A percentile compares a stretch with the other conserved stretches of the same genome.
These are phyloP conservation scores for Drosophila neocordata DNA, from an alignment of 1,140 invertebrate genomes.

Conservation along the genomic window DNA sequence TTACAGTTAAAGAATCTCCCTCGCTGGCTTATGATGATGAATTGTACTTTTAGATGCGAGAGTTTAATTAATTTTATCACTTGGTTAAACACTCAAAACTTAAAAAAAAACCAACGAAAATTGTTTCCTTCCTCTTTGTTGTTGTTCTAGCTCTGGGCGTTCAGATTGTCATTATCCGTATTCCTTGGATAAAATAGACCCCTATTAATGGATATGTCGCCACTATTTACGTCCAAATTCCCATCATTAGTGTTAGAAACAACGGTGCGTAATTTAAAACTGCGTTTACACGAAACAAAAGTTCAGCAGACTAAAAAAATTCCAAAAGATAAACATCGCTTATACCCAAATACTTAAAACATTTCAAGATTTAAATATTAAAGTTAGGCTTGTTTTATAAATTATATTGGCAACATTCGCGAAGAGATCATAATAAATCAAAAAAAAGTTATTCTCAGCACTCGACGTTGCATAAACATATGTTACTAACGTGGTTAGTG, in stretches of 20 bases:
- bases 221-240: neutral
- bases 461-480: neutral
- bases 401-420: neutral
- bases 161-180: constrained; percentile 3
- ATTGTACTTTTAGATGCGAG: neutral
- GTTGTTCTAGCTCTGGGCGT: constrained; percentile 2
- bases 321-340: too few relatives aligned
- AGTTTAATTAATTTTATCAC: neutral
- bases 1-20: constrained; percentile 66
- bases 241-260: neutral
- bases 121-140: constrained; percentile 1
- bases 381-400: too few relatives aligned
- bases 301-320: too few relatives aligned
- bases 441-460: neutral
- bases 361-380: too few relatives aligned
- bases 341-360: neutral
- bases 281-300: neutral
- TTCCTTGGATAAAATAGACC: neutral
- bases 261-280: neutral
- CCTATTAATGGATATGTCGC: neutral
- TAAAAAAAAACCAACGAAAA: neutral
- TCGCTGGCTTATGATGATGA: constrained; percentile 55
- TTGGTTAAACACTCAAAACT: neutral
- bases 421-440: neutral
- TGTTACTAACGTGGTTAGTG: neutral